Evolutionary conservation across 2,113 vertebrate genomes (phyloP).

Genomic region (Nannobrachium achirus): DNA sequence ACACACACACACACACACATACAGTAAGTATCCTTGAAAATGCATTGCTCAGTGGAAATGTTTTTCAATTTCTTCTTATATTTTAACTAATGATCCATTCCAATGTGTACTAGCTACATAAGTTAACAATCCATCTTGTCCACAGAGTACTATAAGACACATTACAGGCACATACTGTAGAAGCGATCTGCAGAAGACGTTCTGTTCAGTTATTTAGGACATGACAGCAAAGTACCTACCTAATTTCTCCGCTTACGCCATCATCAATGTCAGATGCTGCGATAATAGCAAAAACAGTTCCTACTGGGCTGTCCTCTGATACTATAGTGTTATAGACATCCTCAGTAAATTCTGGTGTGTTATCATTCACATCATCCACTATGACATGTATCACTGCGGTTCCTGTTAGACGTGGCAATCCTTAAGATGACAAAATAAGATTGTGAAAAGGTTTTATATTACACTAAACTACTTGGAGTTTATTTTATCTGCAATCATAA

Average conservation of each 20-base stretch:
- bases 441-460: not conserved
- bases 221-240: conserved; percentile 48
- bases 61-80: too few relatives aligned
- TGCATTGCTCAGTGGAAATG: too few relatives aligned
- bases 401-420: conserved; percentile 72
- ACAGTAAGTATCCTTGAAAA: too few relatives aligned
- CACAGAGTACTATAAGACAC: too few relatives aligned
- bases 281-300: conserved; percentile 71
- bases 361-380: conserved; percentile 81
- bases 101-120: too few relatives aligned
- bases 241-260: conserved; percentile 70
- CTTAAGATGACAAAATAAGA: conserved; percentile 56
- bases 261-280: conserved; percentile 73
- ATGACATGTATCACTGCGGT: conserved; percentile 70
- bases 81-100: too few relatives aligned
- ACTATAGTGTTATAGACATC: conserved; percentile 66
- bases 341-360: conserved; percentile 69
- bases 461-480: not conserved
- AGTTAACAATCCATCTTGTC: too few relatives aligned
- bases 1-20: too few relatives aligned
- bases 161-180: too few relatives aligned
- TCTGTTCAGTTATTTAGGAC: not conserved
- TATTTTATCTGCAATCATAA: not conserved
- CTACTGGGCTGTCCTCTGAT: conserved; percentile 70
- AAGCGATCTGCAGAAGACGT: too few relatives aligned